Conservation (phyloP, 2,888 invertebrate genomes). For the Latrodectus elegans region DNA sequence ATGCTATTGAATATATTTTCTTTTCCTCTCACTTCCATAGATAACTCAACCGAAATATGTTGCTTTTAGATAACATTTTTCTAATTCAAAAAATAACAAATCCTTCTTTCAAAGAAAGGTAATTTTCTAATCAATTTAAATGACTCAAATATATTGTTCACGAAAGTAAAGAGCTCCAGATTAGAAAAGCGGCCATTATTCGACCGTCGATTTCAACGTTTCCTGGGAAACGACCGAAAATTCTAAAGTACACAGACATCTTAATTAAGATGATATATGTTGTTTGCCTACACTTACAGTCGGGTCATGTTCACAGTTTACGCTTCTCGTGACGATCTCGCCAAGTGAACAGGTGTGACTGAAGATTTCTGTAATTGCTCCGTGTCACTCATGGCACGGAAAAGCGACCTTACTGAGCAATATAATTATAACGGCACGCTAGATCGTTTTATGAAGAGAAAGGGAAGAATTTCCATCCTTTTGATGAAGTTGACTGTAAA, state of each 20-base stretch:
- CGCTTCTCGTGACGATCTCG: conserved; percentile 14
- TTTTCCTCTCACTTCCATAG: too few species aligned
- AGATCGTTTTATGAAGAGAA: neutral
- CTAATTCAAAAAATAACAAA: too few species aligned
- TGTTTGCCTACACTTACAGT: conserved; percentile 29
- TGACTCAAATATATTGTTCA: conserved; percentile 4
- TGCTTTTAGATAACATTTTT: too few species aligned
- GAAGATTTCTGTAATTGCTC: conserved; percentile 38
- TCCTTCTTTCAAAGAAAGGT: too few species aligned
- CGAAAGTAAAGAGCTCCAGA: conserved; percentile 4
- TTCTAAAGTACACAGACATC: conserved; percentile 36
- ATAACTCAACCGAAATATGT: too few species aligned
- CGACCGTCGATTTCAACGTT: neutral
- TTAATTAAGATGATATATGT: conserved; percentile 49
- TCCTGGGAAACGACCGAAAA: conserved; percentile 21
- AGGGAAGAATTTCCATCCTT: neutral
- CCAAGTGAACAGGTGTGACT: conserved; percentile 25
- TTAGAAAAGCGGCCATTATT: conserved; percentile 1
- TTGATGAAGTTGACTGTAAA: neutral
- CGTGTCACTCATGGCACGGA: conserved; percentile 13
- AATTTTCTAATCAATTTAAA: conserved; percentile 15
- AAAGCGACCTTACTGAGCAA: conserved; percentile 7
- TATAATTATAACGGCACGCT: conserved; percentile 5
- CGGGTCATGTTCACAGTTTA: conserved; percentile 24
- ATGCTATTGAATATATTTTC: too few species aligned